phyloP scores from a whole-genome alignment of 2,797 vertebrate genomes.

The Xenopus petersii region DNA sequence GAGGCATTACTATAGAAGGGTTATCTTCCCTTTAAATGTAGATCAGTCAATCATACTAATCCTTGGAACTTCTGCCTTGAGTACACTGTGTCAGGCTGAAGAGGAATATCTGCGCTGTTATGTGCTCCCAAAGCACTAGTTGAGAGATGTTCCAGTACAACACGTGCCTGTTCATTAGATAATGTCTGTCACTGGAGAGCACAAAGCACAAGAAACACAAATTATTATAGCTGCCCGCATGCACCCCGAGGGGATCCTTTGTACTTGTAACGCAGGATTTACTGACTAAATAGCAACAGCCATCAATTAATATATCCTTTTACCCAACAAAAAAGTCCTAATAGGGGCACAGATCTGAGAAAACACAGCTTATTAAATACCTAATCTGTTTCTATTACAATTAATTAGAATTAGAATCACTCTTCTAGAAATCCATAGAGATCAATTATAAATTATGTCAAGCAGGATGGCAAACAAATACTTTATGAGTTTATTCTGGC shows the following conservation, averaged over 20 bases:
- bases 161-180: slow-evolving; percentile 14
- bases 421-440: not conserved
- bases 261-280: slow-evolving; percentile 16
- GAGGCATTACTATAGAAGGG: no score
- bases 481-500: no score
- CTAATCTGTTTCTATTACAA: slow-evolving; percentile 6
- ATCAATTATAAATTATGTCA: not conserved
- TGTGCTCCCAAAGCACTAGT: no score
- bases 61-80: no score
- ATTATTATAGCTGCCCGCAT: slow-evolving; percentile 16
- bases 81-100: no score
- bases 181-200: not conserved
- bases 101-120: no score
- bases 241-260: slow-evolving; percentile 11
- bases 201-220: slow-evolving; percentile 19
- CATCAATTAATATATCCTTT: slow-evolving; percentile 21
- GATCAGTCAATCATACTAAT: no score
- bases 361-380: slow-evolving; percentile 14
- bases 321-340: not conserved
- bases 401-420: slow-evolving; percentile 1
- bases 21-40: no score
- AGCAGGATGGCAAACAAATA: no score
- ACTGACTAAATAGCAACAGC: slow-evolving; percentile 16
- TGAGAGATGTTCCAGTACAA: not conserved
- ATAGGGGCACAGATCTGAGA: slow-evolving; percentile 10